A percentile compares a stretch with the other conserved stretches of the same genome.
These are phyloP conservation scores for Thymallus thymallus DNA, from an alignment of 2,113 vertebrate species.

Conservation along the genomic window DNA sequence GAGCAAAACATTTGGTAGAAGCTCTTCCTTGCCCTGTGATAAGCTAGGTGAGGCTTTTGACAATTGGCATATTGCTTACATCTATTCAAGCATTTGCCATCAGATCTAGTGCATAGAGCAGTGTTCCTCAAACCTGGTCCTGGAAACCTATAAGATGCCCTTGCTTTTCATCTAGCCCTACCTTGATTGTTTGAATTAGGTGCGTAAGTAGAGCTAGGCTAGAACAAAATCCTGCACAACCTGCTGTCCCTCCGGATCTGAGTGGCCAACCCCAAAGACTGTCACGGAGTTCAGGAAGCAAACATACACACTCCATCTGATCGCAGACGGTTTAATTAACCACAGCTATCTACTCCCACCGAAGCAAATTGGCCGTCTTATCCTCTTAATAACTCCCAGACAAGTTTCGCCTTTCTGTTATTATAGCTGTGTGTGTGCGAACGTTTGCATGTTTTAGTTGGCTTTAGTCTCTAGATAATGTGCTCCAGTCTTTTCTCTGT, in stretches of 20 bases:
- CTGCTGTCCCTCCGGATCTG: no score
- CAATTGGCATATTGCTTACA: no score
- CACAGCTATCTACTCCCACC: slow-evolving; percentile 28
- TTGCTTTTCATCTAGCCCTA: no score
- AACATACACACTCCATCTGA: background rate
- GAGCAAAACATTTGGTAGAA: background rate
- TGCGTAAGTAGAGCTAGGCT: background rate
- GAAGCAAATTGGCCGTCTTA: slow-evolving; percentile 41
- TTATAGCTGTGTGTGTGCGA: background rate
- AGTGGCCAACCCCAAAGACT: background rate
- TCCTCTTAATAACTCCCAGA: slow-evolving; percentile 37
- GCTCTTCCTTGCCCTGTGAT: no score
- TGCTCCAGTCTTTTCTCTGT: no score
- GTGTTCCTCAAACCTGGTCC: no score
- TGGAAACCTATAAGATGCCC: no score
- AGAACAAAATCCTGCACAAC: background rate
- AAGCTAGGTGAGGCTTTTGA: no score
- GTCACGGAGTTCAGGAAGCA: background rate
- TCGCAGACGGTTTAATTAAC: slow-evolving; percentile 36
- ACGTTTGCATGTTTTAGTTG: background rate
- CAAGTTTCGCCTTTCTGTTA: slow-evolving; percentile 18
- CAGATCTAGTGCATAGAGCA: no score
- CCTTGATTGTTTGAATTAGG: no score
- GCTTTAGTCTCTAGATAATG: slow-evolving; percentile 18
- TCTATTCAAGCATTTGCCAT: no score